Evolutionary conservation across 2,113 vertebrate genomes (phyloP).

Genomic region (Megaptera novaeangliae): DNA sequence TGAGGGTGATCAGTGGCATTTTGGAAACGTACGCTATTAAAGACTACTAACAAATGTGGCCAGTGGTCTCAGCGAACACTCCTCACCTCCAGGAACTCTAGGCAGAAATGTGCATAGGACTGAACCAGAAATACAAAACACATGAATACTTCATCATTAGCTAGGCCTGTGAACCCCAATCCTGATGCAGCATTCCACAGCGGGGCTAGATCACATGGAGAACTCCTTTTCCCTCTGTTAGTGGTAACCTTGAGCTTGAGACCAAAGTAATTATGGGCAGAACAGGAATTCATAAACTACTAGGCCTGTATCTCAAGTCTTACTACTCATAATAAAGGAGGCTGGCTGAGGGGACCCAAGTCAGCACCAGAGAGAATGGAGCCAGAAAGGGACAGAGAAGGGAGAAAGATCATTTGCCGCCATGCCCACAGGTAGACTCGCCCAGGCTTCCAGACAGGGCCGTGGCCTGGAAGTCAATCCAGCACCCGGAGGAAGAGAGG

Average conservation of each 20-base stretch:
- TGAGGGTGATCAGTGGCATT: neutral
- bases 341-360: neutral
- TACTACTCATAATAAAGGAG: neutral
- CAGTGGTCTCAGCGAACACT: neutral
- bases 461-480: neutral
- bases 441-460: neutral
- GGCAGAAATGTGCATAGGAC: neutral
- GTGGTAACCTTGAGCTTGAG: neutral
- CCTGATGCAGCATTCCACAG: neutral
- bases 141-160: neutral
- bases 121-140: neutral
- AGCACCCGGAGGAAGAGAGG: neutral
- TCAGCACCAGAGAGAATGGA: neutral
- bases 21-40: neutral
- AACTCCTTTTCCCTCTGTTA: neutral
- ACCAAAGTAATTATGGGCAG: neutral
- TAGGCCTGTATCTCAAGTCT: neutral
- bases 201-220: fast-evolving
- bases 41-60: neutral
- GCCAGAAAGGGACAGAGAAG: neutral
- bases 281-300: neutral
- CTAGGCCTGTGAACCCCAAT: neutral
- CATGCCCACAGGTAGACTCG: neutral
- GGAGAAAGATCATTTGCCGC: neutral
- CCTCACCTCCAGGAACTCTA: neutral